Percentiles rank a stretch among this genome's conserved stretches.
Conservation (phyloP, 2,113 vertebrate species). For the Eudyptes chrysolophus region DNA sequence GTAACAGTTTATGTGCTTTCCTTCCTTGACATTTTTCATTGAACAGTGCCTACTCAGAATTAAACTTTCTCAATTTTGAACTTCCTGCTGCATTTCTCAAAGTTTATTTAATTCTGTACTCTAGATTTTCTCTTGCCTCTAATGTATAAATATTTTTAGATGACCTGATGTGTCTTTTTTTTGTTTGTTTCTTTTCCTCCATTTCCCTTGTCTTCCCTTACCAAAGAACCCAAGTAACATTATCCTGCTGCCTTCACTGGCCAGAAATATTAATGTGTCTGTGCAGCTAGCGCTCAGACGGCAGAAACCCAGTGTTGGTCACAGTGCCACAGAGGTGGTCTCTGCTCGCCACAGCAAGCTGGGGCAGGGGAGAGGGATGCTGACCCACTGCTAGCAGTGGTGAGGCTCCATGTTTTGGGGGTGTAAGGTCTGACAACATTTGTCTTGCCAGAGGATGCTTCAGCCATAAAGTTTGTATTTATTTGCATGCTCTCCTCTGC, state of each 20-base stretch:
- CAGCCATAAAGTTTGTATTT: no score
- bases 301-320: background rate
- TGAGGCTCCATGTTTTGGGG: rapidly evolving
- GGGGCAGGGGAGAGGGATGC: rapidly evolving
- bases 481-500: background rate
- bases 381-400: rapidly evolving
- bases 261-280: no score
- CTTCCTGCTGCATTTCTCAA: background rate
- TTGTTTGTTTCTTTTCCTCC: no score
- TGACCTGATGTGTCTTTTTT: no score
- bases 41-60: no score
- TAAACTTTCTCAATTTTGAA: background rate
- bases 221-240: background rate
- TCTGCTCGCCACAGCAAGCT: no score
- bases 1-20: background rate
- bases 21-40: background rate
- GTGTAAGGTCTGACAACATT: rapidly evolving
- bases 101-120: background rate
- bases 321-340: background rate
- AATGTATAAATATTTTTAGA: background rate
- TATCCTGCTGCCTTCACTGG: background rate
- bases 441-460: background rate
- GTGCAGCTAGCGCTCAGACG: rapidly evolving
- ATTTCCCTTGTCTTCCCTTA: background rate
- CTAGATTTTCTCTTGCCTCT: no score